Conservation (phyloP, 2,113 vertebrate genomes). For the Cynopterus brachyotis region DNA sequence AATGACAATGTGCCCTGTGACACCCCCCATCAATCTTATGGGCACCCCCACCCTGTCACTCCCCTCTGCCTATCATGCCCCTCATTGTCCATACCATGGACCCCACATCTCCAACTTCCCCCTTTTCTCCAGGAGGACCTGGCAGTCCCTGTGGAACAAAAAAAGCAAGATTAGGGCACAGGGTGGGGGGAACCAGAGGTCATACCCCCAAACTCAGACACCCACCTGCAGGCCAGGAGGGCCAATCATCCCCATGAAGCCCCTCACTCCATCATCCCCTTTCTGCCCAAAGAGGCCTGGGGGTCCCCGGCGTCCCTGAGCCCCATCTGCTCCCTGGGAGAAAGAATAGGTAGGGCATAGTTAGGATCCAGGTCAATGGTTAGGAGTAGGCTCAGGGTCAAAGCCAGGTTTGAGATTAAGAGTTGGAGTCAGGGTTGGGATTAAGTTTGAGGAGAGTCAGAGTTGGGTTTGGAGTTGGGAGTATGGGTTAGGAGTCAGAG, state of each 20-base stretch:
- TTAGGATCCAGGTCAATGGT: neutral
- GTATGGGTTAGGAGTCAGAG: neutral
- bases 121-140: constrained; percentile 92
- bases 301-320: constrained; percentile 91
- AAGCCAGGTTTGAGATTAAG: neutral
- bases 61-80: neutral
- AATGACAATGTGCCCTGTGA: neutral
- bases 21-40: neutral
- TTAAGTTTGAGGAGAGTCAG: neutral
- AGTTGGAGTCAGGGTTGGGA: neutral
- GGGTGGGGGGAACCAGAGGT: neutral
- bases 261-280: constrained; percentile 92
- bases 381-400: neutral
- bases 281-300: constrained; percentile 93
- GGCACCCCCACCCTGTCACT: neutral
- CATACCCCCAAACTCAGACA: neutral
- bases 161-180: neutral
- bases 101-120: constrained; percentile 92
- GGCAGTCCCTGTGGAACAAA: constrained; percentile 90
- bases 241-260: constrained; percentile 87
- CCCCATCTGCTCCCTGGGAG: constrained; percentile 90
- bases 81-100: constrained; percentile 85
- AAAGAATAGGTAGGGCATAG: neutral
- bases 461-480: neutral
- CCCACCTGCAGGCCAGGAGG: constrained; percentile 91